These are phyloP conservation scores for Drosophila repleta DNA, from an alignment of 1,140 invertebrate genomes.

Conservation along the genomic window DNA sequence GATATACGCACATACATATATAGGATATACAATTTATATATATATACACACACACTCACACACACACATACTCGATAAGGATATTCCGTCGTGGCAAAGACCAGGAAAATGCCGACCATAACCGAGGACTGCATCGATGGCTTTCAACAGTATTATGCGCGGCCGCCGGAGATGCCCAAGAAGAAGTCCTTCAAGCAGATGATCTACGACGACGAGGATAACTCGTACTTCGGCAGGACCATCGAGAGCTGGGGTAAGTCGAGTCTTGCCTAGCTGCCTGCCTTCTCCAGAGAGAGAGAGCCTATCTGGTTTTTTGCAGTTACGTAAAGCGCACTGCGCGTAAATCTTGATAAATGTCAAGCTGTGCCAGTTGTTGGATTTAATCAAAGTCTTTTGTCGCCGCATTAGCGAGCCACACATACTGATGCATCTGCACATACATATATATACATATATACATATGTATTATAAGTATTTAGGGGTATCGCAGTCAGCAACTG, in stretches of 20 bases:
- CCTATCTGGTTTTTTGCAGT: slow-evolving; percentile 9
- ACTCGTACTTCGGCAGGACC: slow-evolving; percentile 88
- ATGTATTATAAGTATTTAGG: slow-evolving; percentile 20
- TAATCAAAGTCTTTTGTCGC: slow-evolving; percentile 60
- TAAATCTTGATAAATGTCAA: slow-evolving; percentile 57
- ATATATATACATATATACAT: slow-evolving; percentile 29
- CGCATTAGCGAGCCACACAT: slow-evolving; percentile 36
- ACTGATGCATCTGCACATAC: slow-evolving; percentile 15
- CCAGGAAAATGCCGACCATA: slow-evolving; percentile 75
- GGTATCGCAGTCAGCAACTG: slow-evolving; percentile 1
- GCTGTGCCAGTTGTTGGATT: slow-evolving; percentile 44
- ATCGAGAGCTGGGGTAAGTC: slow-evolving; percentile 90
- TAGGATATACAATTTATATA: slow-evolving; percentile 7
- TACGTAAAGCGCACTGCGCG: slow-evolving; percentile 48
- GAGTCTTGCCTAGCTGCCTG: no score
- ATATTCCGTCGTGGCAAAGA: slow-evolving; percentile 25
- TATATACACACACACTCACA: no score
- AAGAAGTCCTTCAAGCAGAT: slow-evolving; percentile 87
- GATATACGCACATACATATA: background rate
- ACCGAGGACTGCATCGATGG: slow-evolving; percentile 85
- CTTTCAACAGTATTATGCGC: slow-evolving; percentile 87
- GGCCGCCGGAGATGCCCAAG: slow-evolving; percentile 85
- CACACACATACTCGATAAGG: slow-evolving; percentile 11
- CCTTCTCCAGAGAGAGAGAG: no score
- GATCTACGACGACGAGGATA: slow-evolving; percentile 88